A percentile compares a stretch with the other conserved stretches of the same genome.
Conservation (phyloP, 2,113 vertebrate species). For the Steatornis caripensis region DNA sequence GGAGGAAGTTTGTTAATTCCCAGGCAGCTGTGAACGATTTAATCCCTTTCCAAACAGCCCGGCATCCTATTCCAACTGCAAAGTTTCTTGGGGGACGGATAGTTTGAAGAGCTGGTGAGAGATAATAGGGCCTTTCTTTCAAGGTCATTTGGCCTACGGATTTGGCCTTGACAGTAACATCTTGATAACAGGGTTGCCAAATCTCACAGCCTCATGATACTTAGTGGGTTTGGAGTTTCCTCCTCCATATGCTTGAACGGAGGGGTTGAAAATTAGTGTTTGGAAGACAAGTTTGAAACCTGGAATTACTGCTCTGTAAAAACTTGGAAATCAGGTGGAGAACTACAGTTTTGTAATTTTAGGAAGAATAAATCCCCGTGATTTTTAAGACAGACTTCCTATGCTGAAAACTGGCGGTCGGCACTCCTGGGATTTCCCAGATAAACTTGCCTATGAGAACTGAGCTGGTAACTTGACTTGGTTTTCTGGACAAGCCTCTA, state of each 20-base stretch:
- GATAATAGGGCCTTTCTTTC: background rate
- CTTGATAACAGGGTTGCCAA: background rate
- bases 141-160: background rate
- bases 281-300: background rate
- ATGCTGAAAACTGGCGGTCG: background rate
- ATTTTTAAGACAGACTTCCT: background rate
- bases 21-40: constrained; percentile 55
- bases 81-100: background rate
- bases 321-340: background rate
- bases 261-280: background rate
- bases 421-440: background rate
- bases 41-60: constrained; percentile 7
- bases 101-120: background rate
- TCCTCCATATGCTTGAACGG: background rate
- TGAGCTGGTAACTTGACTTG: background rate
- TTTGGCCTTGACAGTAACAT: background rate
- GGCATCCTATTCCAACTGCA: background rate
- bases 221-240: background rate
- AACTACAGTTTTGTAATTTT: background rate
- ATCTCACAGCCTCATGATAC: background rate
- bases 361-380: background rate
- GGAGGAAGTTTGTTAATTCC: background rate
- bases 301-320: background rate
- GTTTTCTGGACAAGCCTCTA: background rate
- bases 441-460: background rate